Percentiles rank a stretch among this genome's conserved stretches.
Evolutionary conservation across 1,140 invertebrate species (phyloP).

Genomic region (Proctacanthus coquilletti): DNA sequence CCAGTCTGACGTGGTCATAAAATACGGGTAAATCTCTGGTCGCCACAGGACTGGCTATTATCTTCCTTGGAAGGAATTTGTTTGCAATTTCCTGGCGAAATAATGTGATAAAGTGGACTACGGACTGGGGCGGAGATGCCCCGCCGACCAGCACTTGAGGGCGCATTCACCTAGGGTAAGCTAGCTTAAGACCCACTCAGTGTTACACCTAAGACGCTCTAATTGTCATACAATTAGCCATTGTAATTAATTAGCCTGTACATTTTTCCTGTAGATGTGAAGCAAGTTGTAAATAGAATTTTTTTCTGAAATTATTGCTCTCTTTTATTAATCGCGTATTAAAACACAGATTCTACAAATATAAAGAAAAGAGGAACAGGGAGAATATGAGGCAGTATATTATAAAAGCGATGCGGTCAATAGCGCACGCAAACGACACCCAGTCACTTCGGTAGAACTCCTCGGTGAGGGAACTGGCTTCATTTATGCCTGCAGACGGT

Average conservation of each 20-base stretch:
- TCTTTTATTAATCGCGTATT: too few relatives aligned
- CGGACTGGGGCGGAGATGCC: too few relatives aligned
- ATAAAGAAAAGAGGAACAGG: conserved; percentile 33
- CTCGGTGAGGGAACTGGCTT: conserved; percentile 26
- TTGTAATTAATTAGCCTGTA: conserved; percentile 8
- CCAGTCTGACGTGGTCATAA: neutral
- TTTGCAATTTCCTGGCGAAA: conserved; percentile 17
- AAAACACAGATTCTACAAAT: too few relatives aligned
- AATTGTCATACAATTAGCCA: conserved; percentile 16
- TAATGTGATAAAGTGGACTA: conserved; percentile 7
- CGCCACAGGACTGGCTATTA: neutral
- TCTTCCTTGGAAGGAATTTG: conserved; percentile 12
- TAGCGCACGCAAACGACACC: conserved; percentile 40
- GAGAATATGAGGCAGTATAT: conserved; percentile 35
- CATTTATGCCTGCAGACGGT: conserved; percentile 20
- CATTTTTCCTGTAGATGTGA: conserved; percentile 9
- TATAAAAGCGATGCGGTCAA: conserved; percentile 43
- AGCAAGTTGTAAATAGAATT: neutral
- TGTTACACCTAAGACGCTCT: conserved; percentile 9
- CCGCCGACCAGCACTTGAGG: too few relatives aligned
- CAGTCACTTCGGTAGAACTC: conserved; percentile 38
- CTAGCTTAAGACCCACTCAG: too few relatives aligned
- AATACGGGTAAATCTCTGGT: neutral
- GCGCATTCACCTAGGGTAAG: too few relatives aligned
- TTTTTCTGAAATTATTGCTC: too few relatives aligned